Conservation (phyloP, 2,888 invertebrate species). For the Leucania comma region DNA sequence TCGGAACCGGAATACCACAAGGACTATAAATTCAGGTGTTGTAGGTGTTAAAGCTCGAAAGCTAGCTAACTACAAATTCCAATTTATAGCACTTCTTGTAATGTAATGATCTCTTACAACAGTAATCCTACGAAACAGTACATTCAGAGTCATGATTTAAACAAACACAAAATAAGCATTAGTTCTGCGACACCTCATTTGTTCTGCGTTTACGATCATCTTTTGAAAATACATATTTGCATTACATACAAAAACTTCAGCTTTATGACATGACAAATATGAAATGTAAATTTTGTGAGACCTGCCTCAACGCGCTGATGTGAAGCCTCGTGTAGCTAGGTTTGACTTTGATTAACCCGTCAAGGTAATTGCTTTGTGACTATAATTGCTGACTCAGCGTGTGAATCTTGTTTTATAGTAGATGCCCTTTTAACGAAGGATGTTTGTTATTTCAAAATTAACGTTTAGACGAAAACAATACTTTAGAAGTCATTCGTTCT, state of each 20-base stretch:
- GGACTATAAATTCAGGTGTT: conserved; percentile 27
- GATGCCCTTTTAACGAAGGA: conserved; percentile 39
- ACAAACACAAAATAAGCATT: conserved; percentile 25
- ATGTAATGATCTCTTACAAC: conserved; percentile 19
- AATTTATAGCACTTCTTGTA: conserved; percentile 38
- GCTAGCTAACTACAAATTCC: conserved; percentile 14
- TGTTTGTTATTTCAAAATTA: conserved; percentile 32
- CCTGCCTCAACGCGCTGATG: conserved; percentile 65
- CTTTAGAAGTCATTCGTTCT: conserved; percentile 33
- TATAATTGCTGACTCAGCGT: conserved; percentile 40
- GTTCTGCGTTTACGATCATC: conserved; percentile 14
- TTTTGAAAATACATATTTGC: conserved; percentile 16
- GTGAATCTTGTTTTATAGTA: conserved; percentile 37
- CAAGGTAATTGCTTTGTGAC: conserved; percentile 44
- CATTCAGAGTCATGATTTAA: conserved; percentile 26
- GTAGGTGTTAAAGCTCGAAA: conserved; percentile 36
- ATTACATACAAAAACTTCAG: conserved; percentile 15
- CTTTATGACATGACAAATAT: conserved; percentile 23
- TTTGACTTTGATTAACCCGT: conserved; percentile 58
- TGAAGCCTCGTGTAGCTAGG: conserved; percentile 28
- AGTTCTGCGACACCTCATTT: conserved; percentile 22
- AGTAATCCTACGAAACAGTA: conserved; percentile 26
- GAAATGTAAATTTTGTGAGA: conserved; percentile 39
- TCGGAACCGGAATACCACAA: conserved; percentile 33
- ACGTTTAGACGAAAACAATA: conserved; percentile 28